Conservation (phyloP, 2,113 vertebrate species). For the Misgurnus anguillicaudatus region DNA sequence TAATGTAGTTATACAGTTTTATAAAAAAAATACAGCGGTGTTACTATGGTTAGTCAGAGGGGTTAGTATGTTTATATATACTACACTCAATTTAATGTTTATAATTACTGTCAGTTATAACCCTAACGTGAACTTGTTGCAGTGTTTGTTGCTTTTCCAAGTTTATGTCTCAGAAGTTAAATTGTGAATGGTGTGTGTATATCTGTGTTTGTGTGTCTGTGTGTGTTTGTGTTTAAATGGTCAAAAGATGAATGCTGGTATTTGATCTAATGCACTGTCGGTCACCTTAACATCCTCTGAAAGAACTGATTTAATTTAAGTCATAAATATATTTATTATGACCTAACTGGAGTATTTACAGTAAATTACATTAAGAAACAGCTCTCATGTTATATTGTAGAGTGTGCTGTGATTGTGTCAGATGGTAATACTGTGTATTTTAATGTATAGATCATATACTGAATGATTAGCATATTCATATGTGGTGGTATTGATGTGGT, state of each 20-base stretch:
- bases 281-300: not conserved
- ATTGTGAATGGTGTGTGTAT: not conserved
- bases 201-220: not conserved
- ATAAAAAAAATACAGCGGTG: no score
- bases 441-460: not conserved
- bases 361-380: not conserved
- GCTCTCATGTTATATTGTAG: not conserved
- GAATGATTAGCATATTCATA: not conserved
- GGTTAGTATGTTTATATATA: no score
- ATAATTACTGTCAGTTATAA: not conserved
- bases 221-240: slow-evolving; percentile 2
- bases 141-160: no score
- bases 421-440: not conserved
- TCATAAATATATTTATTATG: not conserved
- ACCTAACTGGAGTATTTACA: not conserved
- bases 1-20: no score
- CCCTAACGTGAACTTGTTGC: not conserved
- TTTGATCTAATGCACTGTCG: not conserved
- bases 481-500: no score
- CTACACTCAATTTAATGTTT: no score
- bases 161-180: not conserved
- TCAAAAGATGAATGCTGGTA: not conserved
- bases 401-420: not conserved
- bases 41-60: no score
- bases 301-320: not conserved